Percentiles rank a stretch among this genome's conserved stretches.
phyloP scores from a whole-genome alignment of 2,888 invertebrate species.

The Imbricaverruca yamaguchii region DNA sequence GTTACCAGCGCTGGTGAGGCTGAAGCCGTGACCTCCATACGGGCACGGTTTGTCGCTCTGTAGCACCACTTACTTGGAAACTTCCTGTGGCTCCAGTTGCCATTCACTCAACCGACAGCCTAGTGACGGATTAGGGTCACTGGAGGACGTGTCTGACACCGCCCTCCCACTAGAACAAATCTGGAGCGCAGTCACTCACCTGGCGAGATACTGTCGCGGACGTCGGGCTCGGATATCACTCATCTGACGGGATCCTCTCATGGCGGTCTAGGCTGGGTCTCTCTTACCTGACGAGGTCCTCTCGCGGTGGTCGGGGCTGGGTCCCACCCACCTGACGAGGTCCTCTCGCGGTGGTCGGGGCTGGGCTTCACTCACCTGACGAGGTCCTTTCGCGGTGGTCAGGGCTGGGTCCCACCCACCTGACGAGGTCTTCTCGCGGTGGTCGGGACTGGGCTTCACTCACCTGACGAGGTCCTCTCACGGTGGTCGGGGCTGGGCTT shows the following conservation, averaged over 20 bases:
- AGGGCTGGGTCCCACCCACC: not conserved
- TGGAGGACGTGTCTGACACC: not conserved
- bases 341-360: not conserved
- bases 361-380: not conserved
- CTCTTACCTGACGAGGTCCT: not conserved
- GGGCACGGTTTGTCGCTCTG: no score
- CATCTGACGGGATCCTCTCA: not conserved
- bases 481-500: not conserved
- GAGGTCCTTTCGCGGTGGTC: not conserved
- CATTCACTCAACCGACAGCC: not conserved
- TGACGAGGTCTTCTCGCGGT: not conserved
- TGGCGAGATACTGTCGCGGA: not conserved
- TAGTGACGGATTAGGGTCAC: not conserved
- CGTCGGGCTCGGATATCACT: not conserved
- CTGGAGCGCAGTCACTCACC: not conserved
- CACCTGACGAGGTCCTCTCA: not conserved
- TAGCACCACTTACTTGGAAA: no score
- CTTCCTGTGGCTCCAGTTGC: no score
- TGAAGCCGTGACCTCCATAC: no score
- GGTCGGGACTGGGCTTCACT: no score
- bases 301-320: not conserved
- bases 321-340: not conserved
- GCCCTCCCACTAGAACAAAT: no score
- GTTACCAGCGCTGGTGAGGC: no score
- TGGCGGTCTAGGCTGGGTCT: no score